Base-by-base conservation (phyloP, 2,888 invertebrate species). In the Harmothoe impar region DNA sequence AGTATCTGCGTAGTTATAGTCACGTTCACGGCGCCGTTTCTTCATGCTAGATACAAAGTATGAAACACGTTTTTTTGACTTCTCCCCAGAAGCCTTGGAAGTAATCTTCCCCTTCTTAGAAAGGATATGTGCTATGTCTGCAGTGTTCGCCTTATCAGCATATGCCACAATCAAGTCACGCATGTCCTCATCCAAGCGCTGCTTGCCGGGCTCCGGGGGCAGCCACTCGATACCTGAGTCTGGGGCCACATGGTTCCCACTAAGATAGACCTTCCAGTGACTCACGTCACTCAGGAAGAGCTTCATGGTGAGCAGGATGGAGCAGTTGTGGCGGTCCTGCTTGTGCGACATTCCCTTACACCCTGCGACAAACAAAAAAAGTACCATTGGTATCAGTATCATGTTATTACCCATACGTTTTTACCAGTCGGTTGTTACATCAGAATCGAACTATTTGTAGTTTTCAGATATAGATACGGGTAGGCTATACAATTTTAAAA, bases 321-420 rank as follows among this genome's bases (percentile, higher is more conserved):
- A 93, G 89, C 95, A 95, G 93, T 94, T 94, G 91, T 95, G 95
- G 29, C 95, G 92, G 91, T 95, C 95, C 89, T 95, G 95, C 89
- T 94, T 94, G 91, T 95, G 95, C 0, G 92, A 91, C 92, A 92
- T 93, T 5, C 95, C 95, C 86, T 90, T 90, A 91, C 95, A 95
- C 68, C 93, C 95, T 95, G 91, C n/a, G 92, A 54, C 72, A 52
- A 62, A 3, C 7, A 81, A 52, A 43, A 43, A 89, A 88, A 17
- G 12, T n/a, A 10, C 43, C 3, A 33, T 3, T 78, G 31, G 25
- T 29, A 33, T 78, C 23, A 72, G 29, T 5, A n/a, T 72, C 72
- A 52, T 52, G n/a, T n/a, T n/a, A n/a, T n/a, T n/a, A n/a, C n/a
- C n/a, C n/a, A n/a, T n/a, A n/a, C n/a, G n/a, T n/a, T n/a, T n/a